A percentile compares a stretch with the other conserved stretches of the same genome.
These are phyloP conservation scores for Gallinago jamesoni DNA, from an alignment of 2,113 vertebrate genomes.

Conservation along the genomic window DNA sequence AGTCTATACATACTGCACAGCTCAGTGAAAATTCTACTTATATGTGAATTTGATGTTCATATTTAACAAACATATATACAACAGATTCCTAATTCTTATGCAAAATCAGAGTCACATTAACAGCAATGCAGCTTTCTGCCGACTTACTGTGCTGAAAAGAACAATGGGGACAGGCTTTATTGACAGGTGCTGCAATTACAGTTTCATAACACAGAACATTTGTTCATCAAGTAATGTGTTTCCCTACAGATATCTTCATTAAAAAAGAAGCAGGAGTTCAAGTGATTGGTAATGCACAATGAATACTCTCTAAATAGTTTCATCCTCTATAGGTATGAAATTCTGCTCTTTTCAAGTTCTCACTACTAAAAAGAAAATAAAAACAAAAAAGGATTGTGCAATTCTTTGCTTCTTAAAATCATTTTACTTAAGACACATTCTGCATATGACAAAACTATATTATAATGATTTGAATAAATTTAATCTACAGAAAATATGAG, in stretches of 20 bases:
- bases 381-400: neutral
- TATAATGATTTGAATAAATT: neutral
- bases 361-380: neutral
- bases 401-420: neutral
- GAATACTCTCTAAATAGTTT: neutral
- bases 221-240: conserved; percentile 9
- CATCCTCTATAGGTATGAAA: neutral
- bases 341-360: neutral
- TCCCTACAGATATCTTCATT: conserved; percentile 27
- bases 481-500: neutral
- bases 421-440: neutral
- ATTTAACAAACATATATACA: neutral
- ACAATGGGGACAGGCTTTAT: conserved; percentile 26
- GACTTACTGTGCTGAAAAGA: conserved; percentile 14
- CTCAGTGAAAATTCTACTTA: neutral
- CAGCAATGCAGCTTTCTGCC: neutral
- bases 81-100: neutral
- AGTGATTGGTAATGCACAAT: neutral
- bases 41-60: neutral
- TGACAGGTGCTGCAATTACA: conserved; percentile 50
- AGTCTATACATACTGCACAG: neutral
- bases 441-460: neutral
- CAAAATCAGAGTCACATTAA: neutral
- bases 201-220: conserved; percentile 5
- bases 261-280: neutral